A percentile compares a stretch with the other conserved stretches of the same genome.
These are phyloP conservation scores for Drosophila nebulosa DNA, from an alignment of 1,140 invertebrate species.

Conservation along the genomic window DNA sequence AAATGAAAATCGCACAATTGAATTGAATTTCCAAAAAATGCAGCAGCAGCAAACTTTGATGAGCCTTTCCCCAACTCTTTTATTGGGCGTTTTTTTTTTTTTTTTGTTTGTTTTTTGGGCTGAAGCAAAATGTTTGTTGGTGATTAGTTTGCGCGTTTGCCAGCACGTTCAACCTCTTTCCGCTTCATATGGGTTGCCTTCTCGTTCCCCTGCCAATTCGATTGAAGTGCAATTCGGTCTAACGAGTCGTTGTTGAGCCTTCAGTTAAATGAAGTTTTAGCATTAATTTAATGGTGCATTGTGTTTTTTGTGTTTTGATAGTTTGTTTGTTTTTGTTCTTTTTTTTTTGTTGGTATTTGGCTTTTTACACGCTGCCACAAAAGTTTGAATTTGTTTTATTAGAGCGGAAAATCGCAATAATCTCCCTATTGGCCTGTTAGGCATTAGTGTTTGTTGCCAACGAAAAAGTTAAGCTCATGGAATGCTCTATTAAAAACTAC, in stretches of 20 bases:
- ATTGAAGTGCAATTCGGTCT: constrained; percentile 11
- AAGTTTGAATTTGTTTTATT: constrained; percentile 25
- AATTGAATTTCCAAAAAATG: constrained; percentile 71
- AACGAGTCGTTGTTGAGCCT: constrained; percentile 1
- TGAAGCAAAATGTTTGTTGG: constrained; percentile 49
- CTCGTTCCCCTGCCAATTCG: neutral
- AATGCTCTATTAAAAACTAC: neutral
- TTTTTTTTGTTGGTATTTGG: neutral
- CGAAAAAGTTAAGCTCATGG: neutral
- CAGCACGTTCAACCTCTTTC: neutral
- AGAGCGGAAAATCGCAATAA: constrained; percentile 13
- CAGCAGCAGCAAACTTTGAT: constrained; percentile 65
- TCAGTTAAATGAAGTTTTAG: constrained; percentile 17
- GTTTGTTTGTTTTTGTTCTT: neutral
- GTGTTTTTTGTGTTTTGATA: constrained; percentile 1
- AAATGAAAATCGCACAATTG: constrained; percentile 72
- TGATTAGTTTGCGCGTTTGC: constrained; percentile 64
- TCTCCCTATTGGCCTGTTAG: neutral
- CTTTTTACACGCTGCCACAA: constrained; percentile 5
- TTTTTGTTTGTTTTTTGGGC: constrained; percentile 23
- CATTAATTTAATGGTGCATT: constrained; percentile 15
- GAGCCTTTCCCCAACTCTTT: constrained; percentile 23
- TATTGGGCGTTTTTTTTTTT: constrained; percentile 18
- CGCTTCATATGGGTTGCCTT: neutral
- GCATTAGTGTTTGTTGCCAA: neutral